Evolutionary conservation across 2,797 vertebrate species (phyloP).

Genomic region (Avahi laniger): DNA sequence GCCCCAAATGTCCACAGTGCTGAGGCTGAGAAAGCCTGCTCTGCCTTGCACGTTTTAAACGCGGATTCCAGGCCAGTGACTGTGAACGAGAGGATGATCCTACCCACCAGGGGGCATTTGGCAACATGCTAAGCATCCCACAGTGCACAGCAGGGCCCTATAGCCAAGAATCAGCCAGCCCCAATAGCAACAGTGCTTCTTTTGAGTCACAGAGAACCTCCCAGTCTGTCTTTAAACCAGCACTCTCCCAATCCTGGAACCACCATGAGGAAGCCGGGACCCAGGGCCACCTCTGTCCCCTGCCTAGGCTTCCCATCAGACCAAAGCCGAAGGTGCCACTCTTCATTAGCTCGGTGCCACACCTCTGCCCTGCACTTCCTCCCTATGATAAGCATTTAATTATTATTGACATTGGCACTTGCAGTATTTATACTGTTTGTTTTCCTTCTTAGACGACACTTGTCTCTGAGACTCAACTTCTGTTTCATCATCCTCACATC

Average conservation of each 20-base stretch:
- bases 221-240: rapidly evolving
- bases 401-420: rapidly evolving
- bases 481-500: rapidly evolving
- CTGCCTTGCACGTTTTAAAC: no score
- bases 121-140: not conserved
- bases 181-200: not conserved
- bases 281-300: rapidly evolving
- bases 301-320: no score
- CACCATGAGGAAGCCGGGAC: rapidly evolving
- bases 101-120: not conserved
- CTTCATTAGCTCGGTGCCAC: rapidly evolving
- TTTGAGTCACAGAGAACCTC: rapidly evolving
- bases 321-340: no score
- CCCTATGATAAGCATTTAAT: rapidly evolving
- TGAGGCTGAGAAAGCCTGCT: not conserved
- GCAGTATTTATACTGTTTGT: rapidly evolving
- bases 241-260: not conserved
- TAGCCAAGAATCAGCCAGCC: no score
- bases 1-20: not conserved
- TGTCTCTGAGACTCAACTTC: rapidly evolving
- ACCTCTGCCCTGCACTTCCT: rapidly evolving
- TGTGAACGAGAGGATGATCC: not conserved
- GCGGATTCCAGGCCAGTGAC: not conserved
- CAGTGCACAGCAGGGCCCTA: not conserved
- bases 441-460: rapidly evolving